Conservation (phyloP, 2,113 vertebrate species). For the Cynocephalus volans region DNA sequence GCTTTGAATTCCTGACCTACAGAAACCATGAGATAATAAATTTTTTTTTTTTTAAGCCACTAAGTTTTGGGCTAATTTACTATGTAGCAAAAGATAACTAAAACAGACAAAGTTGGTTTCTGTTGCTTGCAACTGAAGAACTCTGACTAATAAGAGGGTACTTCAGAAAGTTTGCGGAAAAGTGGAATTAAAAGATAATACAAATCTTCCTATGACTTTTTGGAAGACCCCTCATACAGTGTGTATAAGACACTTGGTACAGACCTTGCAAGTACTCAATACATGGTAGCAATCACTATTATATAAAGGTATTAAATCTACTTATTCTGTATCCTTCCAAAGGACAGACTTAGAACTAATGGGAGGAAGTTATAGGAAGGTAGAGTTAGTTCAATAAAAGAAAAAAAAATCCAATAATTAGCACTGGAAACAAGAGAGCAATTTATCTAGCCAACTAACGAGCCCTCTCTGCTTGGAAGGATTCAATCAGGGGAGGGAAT, state of each 20-base stretch:
- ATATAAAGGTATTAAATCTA: not conserved
- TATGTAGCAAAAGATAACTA: constrained; percentile 9
- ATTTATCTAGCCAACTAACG: constrained; percentile 11
- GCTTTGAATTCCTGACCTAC: constrained; percentile 11
- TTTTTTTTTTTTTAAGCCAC: not conserved
- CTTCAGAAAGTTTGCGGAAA: no score
- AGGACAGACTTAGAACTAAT: not conserved
- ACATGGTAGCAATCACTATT: not conserved
- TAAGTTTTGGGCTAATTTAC: constrained; percentile 6
- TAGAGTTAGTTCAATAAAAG: constrained; percentile 5
- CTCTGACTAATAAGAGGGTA: not conserved
- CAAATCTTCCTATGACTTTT: no score
- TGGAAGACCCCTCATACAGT: not conserved
- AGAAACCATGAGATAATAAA: constrained; percentile 27
- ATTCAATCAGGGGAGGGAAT: not conserved
- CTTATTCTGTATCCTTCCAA: not conserved
- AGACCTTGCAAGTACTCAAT: not conserved
- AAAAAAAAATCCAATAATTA: constrained; percentile 7
- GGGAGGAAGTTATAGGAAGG: not conserved
- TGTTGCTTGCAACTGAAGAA: not conserved
- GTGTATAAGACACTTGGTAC: not conserved
- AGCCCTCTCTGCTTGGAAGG: not conserved
- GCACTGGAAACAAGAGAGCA: constrained; percentile 39
- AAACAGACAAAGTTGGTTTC: not conserved
- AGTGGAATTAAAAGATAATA: no score